Conservation (phyloP, 2,888 invertebrate genomes). For the Arctia plantaginis region DNA sequence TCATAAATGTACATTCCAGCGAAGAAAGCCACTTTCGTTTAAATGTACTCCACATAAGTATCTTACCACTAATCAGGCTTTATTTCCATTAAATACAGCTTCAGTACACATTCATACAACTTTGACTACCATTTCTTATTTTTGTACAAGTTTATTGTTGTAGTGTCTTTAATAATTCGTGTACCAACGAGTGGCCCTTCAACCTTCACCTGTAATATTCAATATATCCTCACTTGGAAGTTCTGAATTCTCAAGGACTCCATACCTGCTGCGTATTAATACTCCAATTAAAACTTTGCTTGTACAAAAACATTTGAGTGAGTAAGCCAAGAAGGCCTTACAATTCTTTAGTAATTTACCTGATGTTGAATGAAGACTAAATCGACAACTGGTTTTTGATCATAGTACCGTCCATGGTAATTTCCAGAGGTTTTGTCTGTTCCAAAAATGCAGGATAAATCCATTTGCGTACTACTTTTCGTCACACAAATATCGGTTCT, state of each 20-base stretch:
- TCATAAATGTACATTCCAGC: neutral
- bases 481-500: too few species aligned
- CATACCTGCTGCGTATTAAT: conserved; percentile 63
- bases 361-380: neutral
- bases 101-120: neutral
- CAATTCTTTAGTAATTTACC: conserved; percentile 23
- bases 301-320: conserved; percentile 49
- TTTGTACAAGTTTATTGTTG: neutral
- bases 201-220: conserved; percentile 23
- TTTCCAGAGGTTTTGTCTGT: neutral
- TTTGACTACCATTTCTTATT: neutral
- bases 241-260: conserved; percentile 36
- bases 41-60: neutral
- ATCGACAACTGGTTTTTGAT: neutral
- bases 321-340: conserved; percentile 25
- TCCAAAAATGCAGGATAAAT: too few species aligned
- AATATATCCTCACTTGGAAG: conserved; percentile 37
- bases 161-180: neutral
- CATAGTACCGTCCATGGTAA: neutral
- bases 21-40: neutral
- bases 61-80: neutral
- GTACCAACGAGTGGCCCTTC: neutral
- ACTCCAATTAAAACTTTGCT: conserved; percentile 70
- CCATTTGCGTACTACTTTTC: too few species aligned
- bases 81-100: neutral